Conservation (phyloP, 2,797 vertebrate genomes). For the Schizothorax lantsangensis region DNA sequence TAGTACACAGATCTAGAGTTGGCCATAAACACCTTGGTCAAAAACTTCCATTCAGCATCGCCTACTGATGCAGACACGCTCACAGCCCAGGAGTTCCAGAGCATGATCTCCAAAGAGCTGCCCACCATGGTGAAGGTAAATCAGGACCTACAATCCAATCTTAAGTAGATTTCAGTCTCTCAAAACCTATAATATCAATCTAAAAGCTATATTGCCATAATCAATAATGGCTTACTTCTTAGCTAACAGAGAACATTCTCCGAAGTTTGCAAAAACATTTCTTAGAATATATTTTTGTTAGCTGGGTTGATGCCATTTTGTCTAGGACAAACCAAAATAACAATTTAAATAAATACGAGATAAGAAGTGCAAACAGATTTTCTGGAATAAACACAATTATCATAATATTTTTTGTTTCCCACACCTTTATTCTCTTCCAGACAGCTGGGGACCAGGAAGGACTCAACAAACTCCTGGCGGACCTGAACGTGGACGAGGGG, state of each 20-base stretch:
- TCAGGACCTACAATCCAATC: neutral
- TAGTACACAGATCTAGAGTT: constrained; percentile 76
- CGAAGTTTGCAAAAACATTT: neutral
- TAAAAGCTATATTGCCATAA: neutral
- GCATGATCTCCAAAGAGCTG: constrained; percentile 72
- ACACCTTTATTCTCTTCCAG: constrained; percentile 58
- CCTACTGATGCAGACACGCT: constrained; percentile 61
- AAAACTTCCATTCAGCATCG: constrained; percentile 73
- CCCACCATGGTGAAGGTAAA: constrained; percentile 69
- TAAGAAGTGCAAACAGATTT: neutral
- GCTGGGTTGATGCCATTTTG: neutral
- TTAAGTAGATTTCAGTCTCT: neutral
- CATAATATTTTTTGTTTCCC: neutral
- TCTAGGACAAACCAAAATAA: neutral
- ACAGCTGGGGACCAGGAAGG: constrained; percentile 64
- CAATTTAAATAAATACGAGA: neutral
- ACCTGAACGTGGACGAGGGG: constrained; percentile 69
- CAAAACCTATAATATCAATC: neutral
- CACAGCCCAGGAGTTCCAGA: constrained; percentile 76
- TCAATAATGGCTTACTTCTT: neutral
- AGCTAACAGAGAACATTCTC: neutral
- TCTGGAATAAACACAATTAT: neutral
- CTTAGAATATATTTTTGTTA: neutral
- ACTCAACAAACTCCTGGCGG: constrained; percentile 67
- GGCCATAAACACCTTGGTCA: constrained; percentile 75